These are phyloP conservation scores for Lipotes vexillifer DNA, from an alignment of 2,113 vertebrate genomes.

Conservation along the genomic window DNA sequence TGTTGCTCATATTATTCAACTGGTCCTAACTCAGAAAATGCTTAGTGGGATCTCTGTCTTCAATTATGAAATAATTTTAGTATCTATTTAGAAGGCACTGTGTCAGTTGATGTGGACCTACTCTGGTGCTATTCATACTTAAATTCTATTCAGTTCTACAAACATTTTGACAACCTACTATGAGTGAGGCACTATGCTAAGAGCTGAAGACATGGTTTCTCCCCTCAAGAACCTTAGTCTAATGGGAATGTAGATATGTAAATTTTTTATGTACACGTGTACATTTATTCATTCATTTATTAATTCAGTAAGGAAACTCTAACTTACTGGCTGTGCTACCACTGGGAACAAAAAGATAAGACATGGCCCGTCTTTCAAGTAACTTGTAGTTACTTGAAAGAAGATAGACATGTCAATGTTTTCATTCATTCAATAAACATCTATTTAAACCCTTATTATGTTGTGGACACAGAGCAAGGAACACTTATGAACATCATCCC, in stretches of 20 bases:
- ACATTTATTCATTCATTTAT: not conserved
- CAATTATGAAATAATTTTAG: not conserved
- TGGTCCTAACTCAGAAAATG: not conserved
- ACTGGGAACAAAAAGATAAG: not conserved
- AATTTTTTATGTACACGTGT: not conserved
- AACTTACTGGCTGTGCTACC: not conserved
- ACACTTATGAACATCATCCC: not conserved
- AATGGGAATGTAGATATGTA: not conserved
- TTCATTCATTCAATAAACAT: not conserved
- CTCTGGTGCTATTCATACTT: not conserved
- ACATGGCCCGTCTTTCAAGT: not conserved
- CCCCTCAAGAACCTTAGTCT: not conserved
- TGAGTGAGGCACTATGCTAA: not conserved
- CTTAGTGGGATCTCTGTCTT: not conserved
- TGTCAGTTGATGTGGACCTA: not conserved
- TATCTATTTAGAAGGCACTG: not conserved
- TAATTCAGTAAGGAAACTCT: not conserved
- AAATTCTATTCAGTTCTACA: conserved; percentile 5
- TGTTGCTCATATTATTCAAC: not conserved
- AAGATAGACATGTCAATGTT: not conserved
- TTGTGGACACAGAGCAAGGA: not conserved
- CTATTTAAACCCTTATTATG: not conserved
- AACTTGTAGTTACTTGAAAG: not conserved
- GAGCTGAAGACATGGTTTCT: not conserved
- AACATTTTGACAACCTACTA: not conserved